phyloP scores from a whole-genome alignment of 2,888 invertebrate genomes.

The Caradrina clavipalpis region DNA sequence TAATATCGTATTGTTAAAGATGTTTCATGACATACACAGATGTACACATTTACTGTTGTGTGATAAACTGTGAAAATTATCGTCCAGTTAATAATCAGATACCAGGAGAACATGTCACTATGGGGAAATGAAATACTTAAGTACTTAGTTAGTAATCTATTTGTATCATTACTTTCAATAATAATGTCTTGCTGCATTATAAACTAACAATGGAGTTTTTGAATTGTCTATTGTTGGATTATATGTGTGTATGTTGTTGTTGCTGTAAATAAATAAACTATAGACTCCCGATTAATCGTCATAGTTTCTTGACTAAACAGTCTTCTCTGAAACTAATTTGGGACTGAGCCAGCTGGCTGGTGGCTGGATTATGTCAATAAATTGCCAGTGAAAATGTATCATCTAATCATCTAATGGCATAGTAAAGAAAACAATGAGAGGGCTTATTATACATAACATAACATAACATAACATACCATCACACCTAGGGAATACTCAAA shows the following conservation, averaged over 20 bases:
- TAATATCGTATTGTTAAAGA: conserved; percentile 12
- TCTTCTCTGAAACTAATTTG: conserved; percentile 22
- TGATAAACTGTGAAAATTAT: conserved; percentile 25
- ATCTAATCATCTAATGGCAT: not conserved
- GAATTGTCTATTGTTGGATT: not conserved
- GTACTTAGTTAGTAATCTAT: not conserved
- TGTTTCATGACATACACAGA: not conserved
- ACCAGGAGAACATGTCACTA: not conserved
- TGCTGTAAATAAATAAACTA: not conserved
- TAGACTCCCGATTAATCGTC: not conserved
- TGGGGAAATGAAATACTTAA: not conserved
- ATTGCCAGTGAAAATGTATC: not conserved
- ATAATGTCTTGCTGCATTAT: not conserved
- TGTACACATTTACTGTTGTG: not conserved
- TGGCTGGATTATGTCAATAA: conserved; percentile 3
- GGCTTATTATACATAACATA: not conserved
- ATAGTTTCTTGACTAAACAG: not conserved
- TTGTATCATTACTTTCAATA: not conserved
- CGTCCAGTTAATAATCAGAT: not conserved
- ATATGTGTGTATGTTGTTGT: no score
- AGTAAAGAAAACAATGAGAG: not conserved
- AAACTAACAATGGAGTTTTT: not conserved
- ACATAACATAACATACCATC: no score
- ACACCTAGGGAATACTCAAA: no score
- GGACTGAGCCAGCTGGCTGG: not conserved